These are phyloP conservation scores for Bombyx mandarina DNA, from an alignment of 1,140 invertebrate species.

Conservation along the genomic window DNA sequence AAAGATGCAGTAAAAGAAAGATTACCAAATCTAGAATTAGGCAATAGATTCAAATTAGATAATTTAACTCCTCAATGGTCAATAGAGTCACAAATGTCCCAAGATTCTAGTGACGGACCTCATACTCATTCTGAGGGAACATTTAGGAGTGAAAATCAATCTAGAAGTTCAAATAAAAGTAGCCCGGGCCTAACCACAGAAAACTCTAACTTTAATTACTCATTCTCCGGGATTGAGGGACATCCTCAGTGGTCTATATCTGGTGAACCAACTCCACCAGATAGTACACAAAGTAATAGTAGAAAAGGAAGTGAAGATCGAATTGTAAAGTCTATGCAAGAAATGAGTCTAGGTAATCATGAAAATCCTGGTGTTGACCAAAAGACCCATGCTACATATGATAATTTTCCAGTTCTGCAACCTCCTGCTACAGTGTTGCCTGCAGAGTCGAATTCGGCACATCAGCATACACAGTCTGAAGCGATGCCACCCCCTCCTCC, in stretches of 20 bases:
- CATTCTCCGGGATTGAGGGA: slow-evolving; percentile 36
- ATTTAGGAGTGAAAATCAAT: slow-evolving; percentile 71
- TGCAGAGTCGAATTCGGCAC: slow-evolving; percentile 6
- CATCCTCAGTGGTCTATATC: slow-evolving; percentile 39
- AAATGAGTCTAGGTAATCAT: slow-evolving; percentile 46
- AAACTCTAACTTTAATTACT: slow-evolving; percentile 55
- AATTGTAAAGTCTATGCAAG: slow-evolving; percentile 37
- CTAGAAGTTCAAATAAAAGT: slow-evolving; percentile 69
- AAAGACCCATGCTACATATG: slow-evolving; percentile 7
- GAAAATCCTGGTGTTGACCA: slow-evolving; percentile 15
- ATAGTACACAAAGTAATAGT: slow-evolving; percentile 22
- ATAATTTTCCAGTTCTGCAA: slow-evolving; percentile 13
- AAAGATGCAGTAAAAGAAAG: slow-evolving; percentile 52
- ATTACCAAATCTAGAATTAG: slow-evolving; percentile 52
- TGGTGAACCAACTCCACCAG: slow-evolving; percentile 23
- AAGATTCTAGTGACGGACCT: slow-evolving; percentile 73
- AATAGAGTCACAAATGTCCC: slow-evolving; percentile 74
- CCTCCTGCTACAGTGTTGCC: slow-evolving; percentile 16
- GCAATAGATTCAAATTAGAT: slow-evolving; percentile 58
- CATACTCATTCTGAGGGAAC: slow-evolving; percentile 72
- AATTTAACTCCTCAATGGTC: slow-evolving; percentile 74
- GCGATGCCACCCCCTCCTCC: slow-evolving; percentile 25
- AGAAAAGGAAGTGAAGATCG: slow-evolving; percentile 37
- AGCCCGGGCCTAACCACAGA: slow-evolving; percentile 57
- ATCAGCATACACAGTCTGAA: slow-evolving; percentile 5